A percentile compares a stretch with the other conserved stretches of the same genome.
These are phyloP conservation scores for Smithornis capensis DNA, from an alignment of 2,113 vertebrate genomes.

Conservation along the genomic window DNA sequence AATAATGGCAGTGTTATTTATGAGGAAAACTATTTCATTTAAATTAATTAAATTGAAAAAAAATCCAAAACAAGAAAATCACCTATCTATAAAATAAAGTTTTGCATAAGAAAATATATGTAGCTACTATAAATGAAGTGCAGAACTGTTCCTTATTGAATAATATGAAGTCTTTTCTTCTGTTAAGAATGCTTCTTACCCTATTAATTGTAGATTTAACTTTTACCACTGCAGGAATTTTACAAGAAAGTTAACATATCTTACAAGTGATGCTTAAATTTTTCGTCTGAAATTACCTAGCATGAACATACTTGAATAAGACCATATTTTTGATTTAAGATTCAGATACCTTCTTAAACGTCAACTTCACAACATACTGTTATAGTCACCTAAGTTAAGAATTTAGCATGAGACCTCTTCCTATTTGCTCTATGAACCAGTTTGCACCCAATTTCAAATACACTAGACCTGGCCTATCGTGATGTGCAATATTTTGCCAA, in stretches of 20 bases:
- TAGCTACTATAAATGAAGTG: not conserved
- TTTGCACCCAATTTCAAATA: not conserved
- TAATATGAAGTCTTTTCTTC: not conserved
- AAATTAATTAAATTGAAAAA: not conserved
- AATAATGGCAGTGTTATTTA: not conserved
- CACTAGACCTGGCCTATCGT: not conserved
- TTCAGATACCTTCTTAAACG: not conserved
- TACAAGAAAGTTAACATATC: not conserved
- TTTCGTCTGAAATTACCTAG: not conserved
- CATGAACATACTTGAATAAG: not conserved
- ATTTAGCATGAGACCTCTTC: fast-evolving
- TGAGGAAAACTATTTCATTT: not conserved
- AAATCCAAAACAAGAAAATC: not conserved
- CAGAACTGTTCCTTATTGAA: not conserved
- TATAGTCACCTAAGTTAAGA: not conserved
- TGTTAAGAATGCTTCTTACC: not conserved
- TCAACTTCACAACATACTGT: not conserved
- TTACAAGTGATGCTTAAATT: not conserved
- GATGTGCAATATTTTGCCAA: not conserved
- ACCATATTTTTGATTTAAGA: not conserved
- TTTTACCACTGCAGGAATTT: not conserved
- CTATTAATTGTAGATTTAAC: not conserved
- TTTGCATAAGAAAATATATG: not conserved
- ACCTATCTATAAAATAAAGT: not conserved
- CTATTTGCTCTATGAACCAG: not conserved